Evolutionary conservation across 2,888 invertebrate species (phyloP).

Genomic region (Drosophila ezoana): DNA sequence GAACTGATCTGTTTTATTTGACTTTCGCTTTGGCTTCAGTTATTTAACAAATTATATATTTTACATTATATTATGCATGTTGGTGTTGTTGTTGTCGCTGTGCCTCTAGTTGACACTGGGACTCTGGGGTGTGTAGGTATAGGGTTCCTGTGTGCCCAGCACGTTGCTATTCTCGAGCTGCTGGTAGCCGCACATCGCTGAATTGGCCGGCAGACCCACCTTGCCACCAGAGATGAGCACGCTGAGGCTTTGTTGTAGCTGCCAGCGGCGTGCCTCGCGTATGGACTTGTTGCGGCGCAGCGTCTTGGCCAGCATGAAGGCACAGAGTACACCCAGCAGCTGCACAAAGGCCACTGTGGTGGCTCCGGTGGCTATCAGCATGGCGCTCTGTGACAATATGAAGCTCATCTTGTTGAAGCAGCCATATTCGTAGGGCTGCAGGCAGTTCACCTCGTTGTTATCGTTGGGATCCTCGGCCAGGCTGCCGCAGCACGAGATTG

Average conservation of each 20-base stretch:
- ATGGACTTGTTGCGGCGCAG: constrained; percentile 92
- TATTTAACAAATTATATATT: constrained; percentile 50
- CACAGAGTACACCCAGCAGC: constrained; percentile 94
- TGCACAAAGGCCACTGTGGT: constrained; percentile 93
- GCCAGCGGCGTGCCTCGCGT: constrained; percentile 89
- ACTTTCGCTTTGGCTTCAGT: constrained; percentile 40
- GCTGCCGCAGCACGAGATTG: constrained; percentile 87
- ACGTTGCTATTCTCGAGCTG: constrained; percentile 81
- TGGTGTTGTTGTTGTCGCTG: background rate
- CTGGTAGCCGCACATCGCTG: constrained; percentile 82
- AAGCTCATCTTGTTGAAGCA: constrained; percentile 88
- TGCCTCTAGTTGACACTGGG: constrained; percentile 82
- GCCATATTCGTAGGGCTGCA: constrained; percentile 84
- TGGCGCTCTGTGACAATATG: constrained; percentile 89
- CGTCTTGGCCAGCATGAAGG: constrained; percentile 94
- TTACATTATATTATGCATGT: constrained; percentile 17
- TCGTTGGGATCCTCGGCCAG: constrained; percentile 45
- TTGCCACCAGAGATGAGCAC: constrained; percentile 82
- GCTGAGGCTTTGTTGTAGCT: constrained; percentile 85
- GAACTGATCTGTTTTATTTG: constrained; percentile 40
- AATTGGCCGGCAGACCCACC: constrained; percentile 73
- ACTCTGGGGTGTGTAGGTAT: constrained; percentile 82
- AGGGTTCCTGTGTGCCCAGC: constrained; percentile 71
- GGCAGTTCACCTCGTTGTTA: constrained; percentile 68
- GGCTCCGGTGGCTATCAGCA: constrained; percentile 90